phyloP scores from a whole-genome alignment of 2,797 vertebrate genomes.

The Hephaestus fuliginosus region DNA sequence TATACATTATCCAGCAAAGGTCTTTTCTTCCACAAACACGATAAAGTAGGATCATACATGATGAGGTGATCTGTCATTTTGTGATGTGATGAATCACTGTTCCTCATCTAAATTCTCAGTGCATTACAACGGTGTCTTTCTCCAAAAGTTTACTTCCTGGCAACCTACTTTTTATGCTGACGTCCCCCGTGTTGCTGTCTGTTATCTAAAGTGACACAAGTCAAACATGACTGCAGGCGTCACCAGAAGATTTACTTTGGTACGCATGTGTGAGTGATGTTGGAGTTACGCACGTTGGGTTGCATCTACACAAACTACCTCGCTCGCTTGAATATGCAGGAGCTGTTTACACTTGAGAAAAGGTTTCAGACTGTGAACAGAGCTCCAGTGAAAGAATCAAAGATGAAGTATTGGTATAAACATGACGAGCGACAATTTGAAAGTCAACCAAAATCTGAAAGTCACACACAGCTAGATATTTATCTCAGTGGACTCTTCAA shows the following conservation, averaged over 20 bases:
- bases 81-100: not conserved
- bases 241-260: slow-evolving; percentile 14
- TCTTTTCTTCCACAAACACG: not conserved
- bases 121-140: not conserved
- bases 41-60: not conserved
- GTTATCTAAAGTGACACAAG: slow-evolving; percentile 25
- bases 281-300: not conserved
- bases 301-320: not conserved
- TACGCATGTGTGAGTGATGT: not conserved
- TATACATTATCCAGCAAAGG: not conserved
- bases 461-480: slow-evolving; percentile 1
- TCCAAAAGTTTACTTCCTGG: slow-evolving; percentile 20
- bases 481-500: not conserved
- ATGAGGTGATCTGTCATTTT: not conserved
- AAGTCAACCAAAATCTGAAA: slow-evolving; percentile 21
- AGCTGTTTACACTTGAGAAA: not conserved
- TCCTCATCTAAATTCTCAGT: slow-evolving; percentile 19
- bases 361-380: not conserved
- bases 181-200: not conserved
- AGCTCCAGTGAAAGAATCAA: slow-evolving; percentile 2
- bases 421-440: not conserved
- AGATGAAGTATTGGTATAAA: not conserved
- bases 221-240: slow-evolving; percentile 38
- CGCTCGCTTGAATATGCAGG: not conserved
- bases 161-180: slow-evolving; percentile 40